Conservation (phyloP, 1,140 invertebrate species). For the Drosophila yakuba region DNA sequence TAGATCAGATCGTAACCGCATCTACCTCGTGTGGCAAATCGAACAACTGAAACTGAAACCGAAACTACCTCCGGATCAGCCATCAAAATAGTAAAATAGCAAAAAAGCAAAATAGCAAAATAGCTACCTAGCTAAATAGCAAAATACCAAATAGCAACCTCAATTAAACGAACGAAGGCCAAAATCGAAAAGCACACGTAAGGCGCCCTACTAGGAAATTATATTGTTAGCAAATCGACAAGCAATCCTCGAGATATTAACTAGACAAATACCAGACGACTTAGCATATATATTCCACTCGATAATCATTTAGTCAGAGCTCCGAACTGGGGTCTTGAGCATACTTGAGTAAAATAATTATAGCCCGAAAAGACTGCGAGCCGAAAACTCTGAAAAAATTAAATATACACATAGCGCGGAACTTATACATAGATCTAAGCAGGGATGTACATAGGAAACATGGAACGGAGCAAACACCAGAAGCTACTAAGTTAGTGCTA, state of each 20-base stretch:
- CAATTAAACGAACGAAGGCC: conserved; percentile 40
- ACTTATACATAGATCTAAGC: conserved; percentile 42
- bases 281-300: conserved; percentile 57
- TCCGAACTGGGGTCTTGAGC: conserved; percentile 54
- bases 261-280: conserved; percentile 71
- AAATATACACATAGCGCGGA: conserved; percentile 60
- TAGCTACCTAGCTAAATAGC: too few species aligned
- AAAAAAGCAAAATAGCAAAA: too few species aligned
- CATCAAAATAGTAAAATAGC: conserved; percentile 12
- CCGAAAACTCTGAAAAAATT: conserved; percentile 78
- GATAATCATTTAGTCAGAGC: conserved; percentile 74
- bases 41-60: conserved; percentile 54
- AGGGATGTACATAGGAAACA: conserved; percentile 28
- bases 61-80: conserved; percentile 65
- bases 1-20: conserved; percentile 52
- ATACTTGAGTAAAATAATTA: conserved; percentile 64
- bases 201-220: conserved; percentile 45
- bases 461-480: conserved; percentile 44
- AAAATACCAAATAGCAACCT: conserved; percentile 12
- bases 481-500: conserved; percentile 4
- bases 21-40: conserved; percentile 60
- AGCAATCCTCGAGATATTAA: conserved; percentile 69
- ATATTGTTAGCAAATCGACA: conserved; percentile 60
- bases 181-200: conserved; percentile 6
- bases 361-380: conserved; percentile 83